Percentiles rank a stretch among this genome's conserved stretches.
Evolutionary conservation across 2,113 vertebrate species (phyloP).

Genomic region (Marmota flaviventris): DNA sequence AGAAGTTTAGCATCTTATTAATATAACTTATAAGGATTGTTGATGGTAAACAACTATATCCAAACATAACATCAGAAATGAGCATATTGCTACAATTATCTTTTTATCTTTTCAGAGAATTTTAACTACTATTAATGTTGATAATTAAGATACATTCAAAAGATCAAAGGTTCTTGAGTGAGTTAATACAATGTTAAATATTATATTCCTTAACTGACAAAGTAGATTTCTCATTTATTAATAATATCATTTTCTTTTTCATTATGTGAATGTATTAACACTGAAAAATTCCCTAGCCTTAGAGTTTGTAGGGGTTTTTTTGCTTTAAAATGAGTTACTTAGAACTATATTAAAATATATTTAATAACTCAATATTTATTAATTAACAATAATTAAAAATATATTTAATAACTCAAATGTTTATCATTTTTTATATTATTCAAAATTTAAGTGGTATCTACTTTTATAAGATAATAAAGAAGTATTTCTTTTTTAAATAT

Average conservation of each 20-base stretch:
- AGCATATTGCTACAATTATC: not conserved
- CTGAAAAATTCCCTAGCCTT: not conserved
- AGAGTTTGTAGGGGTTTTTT: not conserved
- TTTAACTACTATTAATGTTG: not conserved
- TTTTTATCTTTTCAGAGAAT: not conserved
- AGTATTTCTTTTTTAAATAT: not conserved
- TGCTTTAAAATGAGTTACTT: not conserved
- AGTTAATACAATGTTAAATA: not conserved
- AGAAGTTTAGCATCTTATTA: not conserved
- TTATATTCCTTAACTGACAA: not conserved
- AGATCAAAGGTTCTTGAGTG: not conserved
- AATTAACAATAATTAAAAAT: not conserved
- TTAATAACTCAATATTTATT: not conserved
- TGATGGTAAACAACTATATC: not conserved
- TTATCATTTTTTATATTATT: not conserved
- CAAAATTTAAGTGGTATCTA: not conserved
- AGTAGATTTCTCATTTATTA: not conserved
- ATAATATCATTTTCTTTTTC: not conserved
- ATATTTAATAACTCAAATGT: not conserved
- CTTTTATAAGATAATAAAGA: conserved; percentile 18
- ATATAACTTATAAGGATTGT: not conserved
- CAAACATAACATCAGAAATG: not conserved
- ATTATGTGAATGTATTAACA: not conserved
- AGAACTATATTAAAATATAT: not conserved
- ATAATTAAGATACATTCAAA: not conserved